phyloP scores from a whole-genome alignment of 1,140 invertebrate species.

The Bicyclus anynana region DNA sequence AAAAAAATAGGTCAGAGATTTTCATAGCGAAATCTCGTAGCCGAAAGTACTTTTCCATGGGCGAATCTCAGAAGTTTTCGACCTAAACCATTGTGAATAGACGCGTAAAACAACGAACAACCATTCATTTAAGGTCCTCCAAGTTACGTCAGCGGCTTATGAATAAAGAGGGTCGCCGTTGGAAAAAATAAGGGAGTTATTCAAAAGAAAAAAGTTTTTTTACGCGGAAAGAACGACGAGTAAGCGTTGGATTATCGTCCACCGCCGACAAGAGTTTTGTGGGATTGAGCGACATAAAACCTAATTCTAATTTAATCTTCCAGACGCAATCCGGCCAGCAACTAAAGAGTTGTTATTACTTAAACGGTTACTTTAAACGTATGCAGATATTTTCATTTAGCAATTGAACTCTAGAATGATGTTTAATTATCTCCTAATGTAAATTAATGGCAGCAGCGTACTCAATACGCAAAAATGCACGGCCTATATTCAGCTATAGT shows the following conservation, averaged over 20 bases:
- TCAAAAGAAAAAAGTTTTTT: constrained; percentile 61
- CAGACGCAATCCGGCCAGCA: constrained; percentile 17
- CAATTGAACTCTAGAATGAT: no score
- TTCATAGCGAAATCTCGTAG: constrained; percentile 37
- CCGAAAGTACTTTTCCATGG: constrained; percentile 47
- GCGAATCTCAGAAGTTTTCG: constrained; percentile 64
- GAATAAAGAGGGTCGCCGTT: constrained; percentile 63
- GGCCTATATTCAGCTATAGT: no score
- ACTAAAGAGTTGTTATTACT: constrained; percentile 13
- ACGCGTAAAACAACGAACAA: constrained; percentile 74
- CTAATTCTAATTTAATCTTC: constrained; percentile 36
- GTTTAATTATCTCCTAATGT: no score
- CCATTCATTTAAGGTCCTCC: constrained; percentile 70
- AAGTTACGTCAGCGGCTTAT: constrained; percentile 69
- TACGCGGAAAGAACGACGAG: constrained; percentile 51
- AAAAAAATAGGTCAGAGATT: constrained; percentile 27
- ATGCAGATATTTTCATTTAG: neutral
- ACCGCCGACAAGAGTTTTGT: constrained; percentile 61
- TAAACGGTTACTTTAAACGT: neutral
- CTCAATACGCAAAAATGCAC: no score
- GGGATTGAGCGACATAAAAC: constrained; percentile 36
- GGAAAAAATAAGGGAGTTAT: constrained; percentile 64
- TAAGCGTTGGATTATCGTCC: constrained; percentile 60
- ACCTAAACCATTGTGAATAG: constrained; percentile 69
- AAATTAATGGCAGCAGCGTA: no score